Conservation (phyloP, 1,140 invertebrate genomes). For the Globodera ellingtonae region DNA sequence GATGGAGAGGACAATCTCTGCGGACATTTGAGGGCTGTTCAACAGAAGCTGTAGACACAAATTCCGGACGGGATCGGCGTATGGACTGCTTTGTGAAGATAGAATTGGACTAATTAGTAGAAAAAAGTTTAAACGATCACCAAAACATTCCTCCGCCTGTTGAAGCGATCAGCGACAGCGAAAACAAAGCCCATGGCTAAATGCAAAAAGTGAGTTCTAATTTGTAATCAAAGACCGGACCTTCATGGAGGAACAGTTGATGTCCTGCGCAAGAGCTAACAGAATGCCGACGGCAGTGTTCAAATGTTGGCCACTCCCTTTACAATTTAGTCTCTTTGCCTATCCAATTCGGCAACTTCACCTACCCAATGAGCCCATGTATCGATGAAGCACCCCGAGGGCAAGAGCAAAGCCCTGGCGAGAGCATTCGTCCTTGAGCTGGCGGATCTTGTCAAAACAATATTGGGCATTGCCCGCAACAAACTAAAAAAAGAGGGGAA, state of each 20-base stretch:
- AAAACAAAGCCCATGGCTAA: constrained; percentile 92
- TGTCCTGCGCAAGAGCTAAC: constrained; percentile 88
- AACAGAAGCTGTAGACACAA: constrained; percentile 85
- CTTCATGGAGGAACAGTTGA: constrained; percentile 83
- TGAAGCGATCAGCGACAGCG: constrained; percentile 89
- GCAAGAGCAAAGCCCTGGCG: constrained; percentile 89
- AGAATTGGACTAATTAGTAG: background rate
- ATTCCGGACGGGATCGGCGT: constrained; percentile 89
- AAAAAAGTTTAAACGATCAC: constrained; percentile 1
- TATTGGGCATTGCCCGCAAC: constrained; percentile 86
- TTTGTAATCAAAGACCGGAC: constrained; percentile 66
- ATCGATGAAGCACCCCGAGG: constrained; percentile 85
- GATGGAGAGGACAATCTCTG: constrained; percentile 90
- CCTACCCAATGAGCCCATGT: constrained; percentile 79
- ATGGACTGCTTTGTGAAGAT: constrained; percentile 71
- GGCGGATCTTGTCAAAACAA: constrained; percentile 83
- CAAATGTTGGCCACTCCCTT: constrained; percentile 79
- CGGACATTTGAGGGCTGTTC: constrained; percentile 81
- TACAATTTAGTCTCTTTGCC: constrained; percentile 75
- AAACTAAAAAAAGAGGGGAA: constrained; percentile 71
- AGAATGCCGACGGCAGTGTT: constrained; percentile 90
- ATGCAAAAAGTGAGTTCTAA: constrained; percentile 19
- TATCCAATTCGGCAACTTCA: constrained; percentile 73
- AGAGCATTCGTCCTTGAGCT: constrained; percentile 80
- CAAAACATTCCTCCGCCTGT: constrained; percentile 95